Conservation (phyloP, 2,888 invertebrate species). For the Ariolimax columbianus region DNA sequence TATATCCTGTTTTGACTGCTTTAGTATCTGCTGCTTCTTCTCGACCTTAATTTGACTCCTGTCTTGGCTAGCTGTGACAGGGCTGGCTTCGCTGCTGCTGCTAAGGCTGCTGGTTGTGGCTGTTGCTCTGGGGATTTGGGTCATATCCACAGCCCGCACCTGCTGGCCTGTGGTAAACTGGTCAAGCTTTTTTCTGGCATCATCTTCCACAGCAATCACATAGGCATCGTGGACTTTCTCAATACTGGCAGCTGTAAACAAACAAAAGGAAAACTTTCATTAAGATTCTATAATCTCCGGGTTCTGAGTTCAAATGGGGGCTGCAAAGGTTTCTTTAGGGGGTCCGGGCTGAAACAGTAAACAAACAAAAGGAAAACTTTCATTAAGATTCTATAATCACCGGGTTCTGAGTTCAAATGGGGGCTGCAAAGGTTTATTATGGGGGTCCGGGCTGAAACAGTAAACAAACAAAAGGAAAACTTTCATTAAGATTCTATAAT, state of each 20-base stretch:
- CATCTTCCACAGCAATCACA: constrained; percentile 98
- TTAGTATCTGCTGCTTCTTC: constrained; percentile 51
- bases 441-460: too few relatives aligned
- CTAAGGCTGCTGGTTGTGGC: constrained; percentile 14
- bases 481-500: too few relatives aligned
- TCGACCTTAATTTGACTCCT: not conserved
- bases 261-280: not conserved
- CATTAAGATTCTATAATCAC: too few relatives aligned
- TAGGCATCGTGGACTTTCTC: constrained; percentile 91
- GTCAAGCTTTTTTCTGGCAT: constrained; percentile 92
- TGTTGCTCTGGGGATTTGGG: constrained; percentile 82
- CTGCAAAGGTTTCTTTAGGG: too few relatives aligned
- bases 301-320: too few relatives aligned
- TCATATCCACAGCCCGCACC: constrained; percentile 95
- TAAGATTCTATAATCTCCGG: too few relatives aligned
- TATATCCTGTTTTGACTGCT: constrained; percentile 56
- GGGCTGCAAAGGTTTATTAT: too few relatives aligned
- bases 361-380: too few relatives aligned
- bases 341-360: too few relatives aligned
- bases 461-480: too few relatives aligned
- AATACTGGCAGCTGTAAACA: constrained; percentile 61
- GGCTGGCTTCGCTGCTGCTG: constrained; percentile 33
- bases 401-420: too few relatives aligned
- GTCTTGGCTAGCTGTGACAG: not conserved
- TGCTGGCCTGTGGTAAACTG: constrained; percentile 39